Base-by-base conservation (phyloP, 2,888 invertebrate genomes). In the Homarus gammarus region DNA sequence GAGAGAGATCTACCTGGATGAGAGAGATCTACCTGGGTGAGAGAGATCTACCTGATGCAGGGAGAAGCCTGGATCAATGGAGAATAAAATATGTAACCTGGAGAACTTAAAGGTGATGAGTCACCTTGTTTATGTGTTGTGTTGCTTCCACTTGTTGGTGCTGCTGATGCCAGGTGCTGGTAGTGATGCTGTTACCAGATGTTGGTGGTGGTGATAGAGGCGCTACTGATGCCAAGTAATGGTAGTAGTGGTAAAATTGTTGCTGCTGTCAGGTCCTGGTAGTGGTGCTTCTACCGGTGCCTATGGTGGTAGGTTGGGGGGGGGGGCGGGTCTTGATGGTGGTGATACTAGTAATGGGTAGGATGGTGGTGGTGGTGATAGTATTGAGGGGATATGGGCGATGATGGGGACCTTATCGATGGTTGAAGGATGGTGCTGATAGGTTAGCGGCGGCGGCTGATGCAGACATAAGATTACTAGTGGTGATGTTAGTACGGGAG, bases 21-120 rank as follows among this genome's bases (percentile, higher is more conserved):
- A 44, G 64, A 5, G 22, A 56, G 56, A 56, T 56, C 56, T 8
- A 56, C 56, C 56, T 56, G 38, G 73, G 18, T 10, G 70, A 36
- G 31, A 15, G 36, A 49, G 27, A 75, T 75, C 75, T 75, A 75
- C 75, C 44, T 75, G 75, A 44, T 22, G 49, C 75, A n/a, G 75
- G 27, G 44, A 44, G 75, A 31, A 75, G 49, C 75, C 68, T 27
- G n/a, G 56, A 27, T 56, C 64, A 36, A 61, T 81, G 64, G 38
- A 40, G 64, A 68, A 81, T 61, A 81, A 81, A 81, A 81, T 81
- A 81, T 81, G 81, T 56, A 81, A 64, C 64, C 36, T 56, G 38
- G 81, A 56, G 33, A 64, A 64, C 81, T 81, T 81, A 81, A 81
- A 81, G 81, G 49, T 81, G 81, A 81, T n/a, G 81, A 33, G 64